phyloP scores from a whole-genome alignment of 1,140 invertebrate genomes.

The Caligus rogercresseyi region DNA sequence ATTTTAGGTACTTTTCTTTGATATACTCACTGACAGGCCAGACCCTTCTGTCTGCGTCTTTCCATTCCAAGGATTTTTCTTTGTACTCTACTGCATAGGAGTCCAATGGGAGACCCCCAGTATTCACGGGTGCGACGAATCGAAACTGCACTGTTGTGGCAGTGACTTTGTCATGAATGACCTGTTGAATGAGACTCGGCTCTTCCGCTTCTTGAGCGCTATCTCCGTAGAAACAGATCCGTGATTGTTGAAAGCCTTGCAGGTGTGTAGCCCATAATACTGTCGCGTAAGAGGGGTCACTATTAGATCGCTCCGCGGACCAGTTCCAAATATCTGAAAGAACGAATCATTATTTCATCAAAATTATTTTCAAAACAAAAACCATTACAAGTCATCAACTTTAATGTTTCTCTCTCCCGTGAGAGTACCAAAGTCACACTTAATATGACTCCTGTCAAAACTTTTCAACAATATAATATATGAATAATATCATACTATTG shows the following conservation, averaged over 20 bases:
- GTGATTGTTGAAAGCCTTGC: constrained; percentile 14
- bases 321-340: constrained; percentile 10
- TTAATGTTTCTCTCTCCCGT: too few species aligned
- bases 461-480: too few species aligned
- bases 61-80: constrained; percentile 3
- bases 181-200: constrained; percentile 14
- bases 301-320: constrained; percentile 11
- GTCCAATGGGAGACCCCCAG: constrained; percentile 16
- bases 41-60: constrained; percentile 4
- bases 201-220: constrained; percentile 12
- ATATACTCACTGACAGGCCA: constrained; percentile 16
- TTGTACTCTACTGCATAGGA: constrained; percentile 19
- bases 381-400: too few species aligned
- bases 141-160: constrained; percentile 13
- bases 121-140: constrained; percentile 16
- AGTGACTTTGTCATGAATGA: constrained; percentile 2
- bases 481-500: too few species aligned
- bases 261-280: constrained; percentile 14
- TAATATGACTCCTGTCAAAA: too few species aligned
- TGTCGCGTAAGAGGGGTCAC: constrained; percentile 6
- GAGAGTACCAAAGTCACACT: too few species aligned
- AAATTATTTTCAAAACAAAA: too few species aligned
- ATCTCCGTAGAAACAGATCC: constrained; percentile 8
- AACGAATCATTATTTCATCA: too few species aligned
- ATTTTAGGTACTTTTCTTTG: neutral